phyloP scores from a whole-genome alignment of 2,113 vertebrate genomes.

The Stigmatopora argus region DNA sequence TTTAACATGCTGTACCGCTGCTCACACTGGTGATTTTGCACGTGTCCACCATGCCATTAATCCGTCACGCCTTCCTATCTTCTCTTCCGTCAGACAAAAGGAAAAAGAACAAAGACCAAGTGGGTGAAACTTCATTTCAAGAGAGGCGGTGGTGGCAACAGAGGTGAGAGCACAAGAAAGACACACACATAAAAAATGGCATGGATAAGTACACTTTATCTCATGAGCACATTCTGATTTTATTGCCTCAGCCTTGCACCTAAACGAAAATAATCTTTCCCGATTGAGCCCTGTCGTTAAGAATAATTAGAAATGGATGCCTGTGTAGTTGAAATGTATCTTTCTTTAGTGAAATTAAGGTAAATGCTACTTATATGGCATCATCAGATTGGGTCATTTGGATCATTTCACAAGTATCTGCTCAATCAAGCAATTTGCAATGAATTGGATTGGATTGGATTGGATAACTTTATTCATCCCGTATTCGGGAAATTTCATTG shows the following conservation, averaged over 20 bases:
- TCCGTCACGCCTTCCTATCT: constrained; percentile 16
- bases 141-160: constrained; percentile 6
- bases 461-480: no score
- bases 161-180: constrained; percentile 3
- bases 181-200: neutral
- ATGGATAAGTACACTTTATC: neutral
- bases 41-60: constrained; percentile 33
- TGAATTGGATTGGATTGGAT: no score
- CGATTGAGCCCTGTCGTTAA: neutral
- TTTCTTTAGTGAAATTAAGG: no score
- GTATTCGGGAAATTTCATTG: no score
- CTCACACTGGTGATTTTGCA: constrained; percentile 26
- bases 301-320: no score
- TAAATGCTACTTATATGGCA: no score
- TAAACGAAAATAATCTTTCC: neutral
- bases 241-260: neutral
- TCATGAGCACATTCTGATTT: neutral
- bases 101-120: constrained; percentile 33
- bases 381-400: no score
- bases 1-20: constrained; percentile 31
- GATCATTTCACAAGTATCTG: no score
- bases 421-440: no score
- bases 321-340: no score
- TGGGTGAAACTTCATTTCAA: constrained; percentile 37
- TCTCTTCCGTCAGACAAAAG: constrained; percentile 32